Base-by-base conservation (phyloP, 2,113 vertebrate genomes). In the Oncorhynchus keta region DNA sequence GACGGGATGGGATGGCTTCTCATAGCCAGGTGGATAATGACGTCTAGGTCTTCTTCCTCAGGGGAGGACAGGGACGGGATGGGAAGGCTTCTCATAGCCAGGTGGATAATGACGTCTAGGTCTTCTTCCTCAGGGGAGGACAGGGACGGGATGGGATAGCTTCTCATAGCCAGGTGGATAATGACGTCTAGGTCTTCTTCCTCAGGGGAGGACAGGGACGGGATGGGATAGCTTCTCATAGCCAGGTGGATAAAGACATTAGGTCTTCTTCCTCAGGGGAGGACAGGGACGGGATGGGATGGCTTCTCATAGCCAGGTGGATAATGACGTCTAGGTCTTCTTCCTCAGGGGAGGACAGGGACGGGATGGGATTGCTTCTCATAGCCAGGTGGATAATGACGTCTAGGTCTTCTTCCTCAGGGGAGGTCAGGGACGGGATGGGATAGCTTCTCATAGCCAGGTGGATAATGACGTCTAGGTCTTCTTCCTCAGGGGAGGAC, bases 101-200 rank as follows among this genome's bases (percentile, higher is more conserved):
- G 72, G 76, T 75, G 86, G 88, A 89, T 92, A 90, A 90, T 89
- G 84, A 85, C 55, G 77, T 81, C n/a, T 18, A 45, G 24, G 39
- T 66, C 0, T 11, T 11, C 14, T 48, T 62, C 72, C 82, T 72
- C 1, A 13, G 51, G 51, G 16, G 16, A 55, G 14, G 16, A 18
- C 51, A 55, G 51, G 5, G 51, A 14, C 1, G 4, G 9, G 39
- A 45, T 45, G 9, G 39, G 39, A 45, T 11, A 45, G 39, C 39
- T 45, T 45, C 39, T 45, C 9, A 45, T 9, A 76, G 72, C 3
- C 75, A 67, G 72, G 76, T 75, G 86, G 88, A 89, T 92, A 90
- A 90, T 89, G 84, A 84, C 49, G 77, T 81, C n/a, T 18, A 45
- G 24, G 39, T 67, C 1, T 4, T 13, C 16, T 48, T 62, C 72